Evolutionary conservation across 2,797 vertebrate genomes (phyloP), one percentile per base, ranked within the genome.

Genomic region (Neomorphus geoffroyi): DNA sequence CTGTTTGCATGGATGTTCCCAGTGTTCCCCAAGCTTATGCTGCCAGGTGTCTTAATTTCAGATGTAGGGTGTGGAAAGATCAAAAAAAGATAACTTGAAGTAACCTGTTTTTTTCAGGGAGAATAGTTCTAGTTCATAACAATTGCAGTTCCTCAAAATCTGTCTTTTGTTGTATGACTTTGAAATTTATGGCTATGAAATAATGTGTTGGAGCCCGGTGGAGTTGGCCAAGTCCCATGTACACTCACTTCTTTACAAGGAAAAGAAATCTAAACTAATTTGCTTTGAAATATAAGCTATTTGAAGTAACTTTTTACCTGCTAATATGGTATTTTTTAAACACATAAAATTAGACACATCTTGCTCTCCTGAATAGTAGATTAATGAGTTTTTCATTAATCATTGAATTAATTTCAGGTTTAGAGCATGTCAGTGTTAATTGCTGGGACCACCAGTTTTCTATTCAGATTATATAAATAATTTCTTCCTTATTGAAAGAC

Each of bases 361-460:
- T 75, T 93, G 24, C 24, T 85, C 5, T 84, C 6, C 51, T 93
- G 58, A 87, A 7, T 71, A 77, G 56, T 51, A 70, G 18, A 62
- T 77, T 56, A 80, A 24, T 70, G 45, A 86, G 30, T 45, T 60
- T 92, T 73, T 50, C 32, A 50, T 90, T 69, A 80, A 62, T 85
- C 11, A 18, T 26, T 81, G 53, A 70, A 56, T 73, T 43, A 7
- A 8, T 92, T 79, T 87, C 39, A 51, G 1, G 92, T 90, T 79
- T 32, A 87, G 62, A 73, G 71, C 43, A 6, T 71, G 53, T 73
- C 46, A 85, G 13, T 65, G 28, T 75, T 91, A 84, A 64, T 48
- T 71, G 14, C 66, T 89, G 67, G 15, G 51, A 85, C 92, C 51
- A 77, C n/a, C 18, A 12, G 45, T 80, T 93, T 85, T 80, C 65